These are phyloP conservation scores for Carcharodon carcharias DNA, from an alignment of 2,797 vertebrate genomes.

Conservation along the genomic window DNA sequence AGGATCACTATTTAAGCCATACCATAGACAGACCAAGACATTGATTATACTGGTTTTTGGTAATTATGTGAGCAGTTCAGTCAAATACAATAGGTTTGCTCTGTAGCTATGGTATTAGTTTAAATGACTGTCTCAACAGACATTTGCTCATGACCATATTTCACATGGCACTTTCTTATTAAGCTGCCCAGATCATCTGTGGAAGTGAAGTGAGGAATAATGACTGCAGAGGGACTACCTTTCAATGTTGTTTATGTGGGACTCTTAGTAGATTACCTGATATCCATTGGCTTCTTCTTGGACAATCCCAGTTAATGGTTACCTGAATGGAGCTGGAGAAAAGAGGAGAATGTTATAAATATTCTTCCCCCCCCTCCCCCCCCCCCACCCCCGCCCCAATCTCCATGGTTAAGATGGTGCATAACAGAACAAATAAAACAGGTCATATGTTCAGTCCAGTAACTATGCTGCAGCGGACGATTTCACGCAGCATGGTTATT, in stretches of 20 bases:
- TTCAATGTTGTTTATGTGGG: too few relatives aligned
- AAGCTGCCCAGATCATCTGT: too few relatives aligned
- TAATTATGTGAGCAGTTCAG: not conserved
- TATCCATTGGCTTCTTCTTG: not conserved
- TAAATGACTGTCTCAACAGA: not conserved
- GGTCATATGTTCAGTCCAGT: not conserved
- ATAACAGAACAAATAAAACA: not conserved
- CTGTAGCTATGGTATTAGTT: not conserved
- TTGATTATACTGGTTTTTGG: not conserved
- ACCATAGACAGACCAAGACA: not conserved
- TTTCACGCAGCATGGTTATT: not conserved
- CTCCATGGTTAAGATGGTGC: not conserved
- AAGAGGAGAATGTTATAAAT: not conserved
- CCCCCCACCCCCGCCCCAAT: too few relatives aligned
- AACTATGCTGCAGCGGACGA: not conserved
- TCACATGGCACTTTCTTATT: not conserved
- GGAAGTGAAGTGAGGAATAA: too few relatives aligned
- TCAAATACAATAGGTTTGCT: not conserved
- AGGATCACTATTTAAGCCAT: too few relatives aligned
- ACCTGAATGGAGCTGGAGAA: not conserved
- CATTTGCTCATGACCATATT: not conserved
- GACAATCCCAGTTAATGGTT: not conserved
- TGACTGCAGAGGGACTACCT: too few relatives aligned
- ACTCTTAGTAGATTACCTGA: not conserved
- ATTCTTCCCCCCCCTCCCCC: not conserved